Conservation (phyloP, 1,140 invertebrate species). For the Drosophila mauritiana region DNA sequence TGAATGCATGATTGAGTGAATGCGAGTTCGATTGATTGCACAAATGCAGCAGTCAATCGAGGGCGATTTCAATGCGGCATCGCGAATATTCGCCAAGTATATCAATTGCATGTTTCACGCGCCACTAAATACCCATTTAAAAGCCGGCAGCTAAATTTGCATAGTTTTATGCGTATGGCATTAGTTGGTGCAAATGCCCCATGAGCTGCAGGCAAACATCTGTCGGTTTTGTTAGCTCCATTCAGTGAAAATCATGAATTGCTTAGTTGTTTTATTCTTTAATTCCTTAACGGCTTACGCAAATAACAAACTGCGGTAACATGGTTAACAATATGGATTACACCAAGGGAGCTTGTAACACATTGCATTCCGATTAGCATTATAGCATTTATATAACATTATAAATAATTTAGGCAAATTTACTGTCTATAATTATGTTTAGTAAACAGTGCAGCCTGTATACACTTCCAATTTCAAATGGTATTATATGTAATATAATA, state of each 20-base stretch:
- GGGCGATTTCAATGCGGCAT: slow-evolving; percentile 22
- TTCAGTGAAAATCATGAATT: slow-evolving; percentile 3
- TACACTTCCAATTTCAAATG: background rate
- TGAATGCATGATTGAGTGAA: slow-evolving; percentile 66
- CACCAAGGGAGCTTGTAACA: slow-evolving; percentile 4
- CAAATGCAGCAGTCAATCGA: slow-evolving; percentile 26
- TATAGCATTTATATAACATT: background rate
- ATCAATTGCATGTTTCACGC: slow-evolving; percentile 63
- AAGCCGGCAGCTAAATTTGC: slow-evolving; percentile 35
- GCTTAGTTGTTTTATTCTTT: slow-evolving; percentile 13
- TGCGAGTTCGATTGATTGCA: slow-evolving; percentile 57
- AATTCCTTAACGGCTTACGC: slow-evolving; percentile 44
- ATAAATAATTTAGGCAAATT: background rate
- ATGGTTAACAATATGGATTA: slow-evolving; percentile 15
- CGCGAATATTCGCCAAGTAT: slow-evolving; percentile 59
- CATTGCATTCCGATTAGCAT: slow-evolving; percentile 16
- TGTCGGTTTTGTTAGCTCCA: slow-evolving; percentile 7
- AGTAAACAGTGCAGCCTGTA: too few relatives aligned
- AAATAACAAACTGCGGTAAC: slow-evolving; percentile 14
- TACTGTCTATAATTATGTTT: background rate
- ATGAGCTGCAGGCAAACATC: slow-evolving; percentile 9
- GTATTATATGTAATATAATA: slow-evolving; percentile 4
- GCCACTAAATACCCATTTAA: slow-evolving; percentile 58
- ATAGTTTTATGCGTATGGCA: slow-evolving; percentile 13
- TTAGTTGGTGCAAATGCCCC: slow-evolving; percentile 33